Evolutionary conservation across 2,797 vertebrate genomes (phyloP), one percentile per base, ranked within the genome.

Genomic region (Phoxinus dragarum): DNA sequence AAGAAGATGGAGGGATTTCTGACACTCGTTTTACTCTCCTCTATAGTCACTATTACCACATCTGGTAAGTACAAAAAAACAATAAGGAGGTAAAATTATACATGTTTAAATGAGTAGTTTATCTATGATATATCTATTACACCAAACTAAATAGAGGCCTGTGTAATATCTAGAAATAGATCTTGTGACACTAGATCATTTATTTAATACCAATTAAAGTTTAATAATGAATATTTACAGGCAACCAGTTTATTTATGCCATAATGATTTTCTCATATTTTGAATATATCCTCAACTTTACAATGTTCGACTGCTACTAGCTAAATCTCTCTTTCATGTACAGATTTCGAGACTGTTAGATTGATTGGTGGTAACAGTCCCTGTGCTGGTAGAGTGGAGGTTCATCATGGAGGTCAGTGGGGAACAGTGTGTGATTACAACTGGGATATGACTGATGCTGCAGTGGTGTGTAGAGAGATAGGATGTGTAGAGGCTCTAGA

Each of bases 401-500:
- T 77, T 77, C 7, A 0, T 77, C 52, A 59, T 40, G 19, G 0
- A 0, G 74, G 31, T 54, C 47, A 77, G 49, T 77, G 74, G 74
- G 74, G 74, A 77, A 77, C 19, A 21, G 75, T 78, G 21, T 78
- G 75, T 78, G 0, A 34, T 61, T 84, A 11, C 17, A 38, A 86
- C 61, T 93, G 92, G 92, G 8, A 52, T 59, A 31, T 23, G 2
- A 9, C 64, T 0, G 88, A 90, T 17, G 84, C 84, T 12, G 10
- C 74, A 0, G 88, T 94, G 75, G 16, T 92, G 59, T 95, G 94
- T 84, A 52, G 3, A 61, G 92, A 94, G 80, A 42, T 92, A 0
- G 81, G 38, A 80, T 95, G 94, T 59, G 93, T 94, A 5, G n/a
- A 1, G 4, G 86, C 93, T 36, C 1, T 47, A 5, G 0, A 1